Percentiles rank a stretch among this genome's conserved stretches.
Conservation (phyloP, 2,888 invertebrate species). For the Chaitophorus viminalis region DNA sequence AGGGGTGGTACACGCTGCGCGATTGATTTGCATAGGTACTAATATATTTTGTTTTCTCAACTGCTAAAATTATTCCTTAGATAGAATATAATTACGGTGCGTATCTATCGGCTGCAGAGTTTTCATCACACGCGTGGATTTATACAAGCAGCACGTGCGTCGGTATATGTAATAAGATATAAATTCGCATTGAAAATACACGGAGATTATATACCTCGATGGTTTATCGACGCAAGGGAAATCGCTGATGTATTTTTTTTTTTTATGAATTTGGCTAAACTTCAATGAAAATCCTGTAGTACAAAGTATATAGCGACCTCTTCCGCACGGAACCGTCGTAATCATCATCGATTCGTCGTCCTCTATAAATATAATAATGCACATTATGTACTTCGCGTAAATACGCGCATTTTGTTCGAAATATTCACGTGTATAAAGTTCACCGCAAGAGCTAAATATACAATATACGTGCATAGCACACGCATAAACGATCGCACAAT, state of each 20-base stretch:
- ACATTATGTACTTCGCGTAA: no score
- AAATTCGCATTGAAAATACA: no score
- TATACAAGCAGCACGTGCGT: neutral
- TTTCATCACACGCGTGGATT: neutral
- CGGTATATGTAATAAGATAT: neutral
- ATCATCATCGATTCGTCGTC: no score
- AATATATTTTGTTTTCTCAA: slow-evolving; percentile 11
- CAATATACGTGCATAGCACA: neutral
- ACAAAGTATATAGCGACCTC: no score
- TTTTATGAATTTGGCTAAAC: no score
- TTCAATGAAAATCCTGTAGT: no score
- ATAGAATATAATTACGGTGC: neutral
- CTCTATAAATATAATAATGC: no score
- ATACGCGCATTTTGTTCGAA: no score
- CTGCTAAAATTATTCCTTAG: neutral
- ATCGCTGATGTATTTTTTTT: no score
- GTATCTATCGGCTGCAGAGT: neutral
- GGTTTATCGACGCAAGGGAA: no score
- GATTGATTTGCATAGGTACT: slow-evolving; percentile 4
- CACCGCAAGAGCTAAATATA: neutral
- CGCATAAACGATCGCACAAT: no score
- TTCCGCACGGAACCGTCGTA: no score
- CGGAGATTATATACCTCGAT: neutral
- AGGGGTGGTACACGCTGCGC: neutral
- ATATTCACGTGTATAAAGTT: neutral